phyloP scores from a whole-genome alignment of 2,888 invertebrate genomes.

The Stegana nigrithorax region DNA sequence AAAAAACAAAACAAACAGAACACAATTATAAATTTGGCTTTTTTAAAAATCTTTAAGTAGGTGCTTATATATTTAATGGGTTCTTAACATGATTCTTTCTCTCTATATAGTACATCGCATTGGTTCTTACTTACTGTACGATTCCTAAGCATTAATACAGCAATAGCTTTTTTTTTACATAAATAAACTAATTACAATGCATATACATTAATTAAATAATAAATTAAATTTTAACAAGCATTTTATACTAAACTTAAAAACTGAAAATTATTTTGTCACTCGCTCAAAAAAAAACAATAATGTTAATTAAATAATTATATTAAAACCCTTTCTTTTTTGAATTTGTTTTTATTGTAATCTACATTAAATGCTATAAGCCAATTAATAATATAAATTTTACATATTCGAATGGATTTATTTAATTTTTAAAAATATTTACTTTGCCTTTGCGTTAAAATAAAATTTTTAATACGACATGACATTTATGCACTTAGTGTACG shows the following conservation, averaged over 20 bases:
- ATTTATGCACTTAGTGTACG: neutral
- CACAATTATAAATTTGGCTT: neutral
- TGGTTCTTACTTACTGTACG: neutral
- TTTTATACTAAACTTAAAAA: too few relatives aligned
- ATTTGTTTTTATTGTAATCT: too few relatives aligned
- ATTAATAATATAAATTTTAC: neutral
- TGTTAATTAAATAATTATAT: slow-evolving; percentile 5
- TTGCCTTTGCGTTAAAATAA: neutral
- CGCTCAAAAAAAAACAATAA: neutral
- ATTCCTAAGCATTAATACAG: neutral
- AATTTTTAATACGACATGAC: neutral
- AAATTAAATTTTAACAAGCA: too few relatives aligned
- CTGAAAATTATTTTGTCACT: neutral
- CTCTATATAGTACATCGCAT: neutral
- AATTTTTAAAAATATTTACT: neutral
- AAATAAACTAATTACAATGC: neutral
- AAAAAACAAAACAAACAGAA: neutral
- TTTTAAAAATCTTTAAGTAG: neutral
- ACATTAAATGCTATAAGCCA: slow-evolving; percentile 13
- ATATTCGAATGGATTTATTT: neutral
- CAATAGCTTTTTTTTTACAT: neutral
- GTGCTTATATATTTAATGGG: neutral
- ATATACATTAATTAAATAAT: neutral
- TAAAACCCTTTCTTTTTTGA: too few relatives aligned
- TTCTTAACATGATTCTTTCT: neutral